Base-by-base conservation (phyloP, 2,797 vertebrate species). In the Sternarchorhynchus goeldii region DNA sequence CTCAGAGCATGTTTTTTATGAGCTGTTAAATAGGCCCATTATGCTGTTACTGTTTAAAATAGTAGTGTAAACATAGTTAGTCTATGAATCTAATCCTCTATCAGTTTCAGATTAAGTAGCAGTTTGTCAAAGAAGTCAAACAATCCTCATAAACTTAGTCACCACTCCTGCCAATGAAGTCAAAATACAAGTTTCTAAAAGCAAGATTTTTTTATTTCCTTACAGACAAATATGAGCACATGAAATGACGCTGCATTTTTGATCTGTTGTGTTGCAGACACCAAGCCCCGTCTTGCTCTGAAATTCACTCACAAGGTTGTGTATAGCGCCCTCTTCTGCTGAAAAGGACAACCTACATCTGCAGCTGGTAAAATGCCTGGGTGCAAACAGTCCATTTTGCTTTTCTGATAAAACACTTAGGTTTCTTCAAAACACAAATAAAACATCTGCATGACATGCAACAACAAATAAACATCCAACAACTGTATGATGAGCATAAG, bases 121-220 rank as follows among this genome's bases (percentile, higher is more conserved):
- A 50, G 45, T 36, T 36, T 36, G 34, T 36, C 34, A 50, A 50
- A 50, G 8, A 63, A 34, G 34, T 36, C 17, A 31, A 16, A 18
- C n/a, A n/a, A 2, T 41, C 62, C 17, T 3, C 6, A 36, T 65
- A 67, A 67, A 45, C 20, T 45, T 29, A 25, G 36, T 34, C 12
- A 14, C n/a, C 63, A 67, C 41, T 4, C 21, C 21, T 31, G 10
- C 0, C 18, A 7, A 55, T 69, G 14, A 56, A 20, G 31, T 8
- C 18, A 31, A 17, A 58, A 4, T 31, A 25, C 94, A 94, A 93
- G 94, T 95, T 93, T 91, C 91, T n/a, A 55, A 32, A 56, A 31
- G 12, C 8, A 39, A 20, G 3, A 50, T 70, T 53, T 88, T 93
- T 91, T 93, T 92, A 82, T 92, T 93, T 94, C 92, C 91, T 90